Percentiles rank a stretch among this genome's conserved stretches.
phyloP scores from a whole-genome alignment of 92 coral and sea anemone species.

The Epizoanthus rinbou region DNA sequence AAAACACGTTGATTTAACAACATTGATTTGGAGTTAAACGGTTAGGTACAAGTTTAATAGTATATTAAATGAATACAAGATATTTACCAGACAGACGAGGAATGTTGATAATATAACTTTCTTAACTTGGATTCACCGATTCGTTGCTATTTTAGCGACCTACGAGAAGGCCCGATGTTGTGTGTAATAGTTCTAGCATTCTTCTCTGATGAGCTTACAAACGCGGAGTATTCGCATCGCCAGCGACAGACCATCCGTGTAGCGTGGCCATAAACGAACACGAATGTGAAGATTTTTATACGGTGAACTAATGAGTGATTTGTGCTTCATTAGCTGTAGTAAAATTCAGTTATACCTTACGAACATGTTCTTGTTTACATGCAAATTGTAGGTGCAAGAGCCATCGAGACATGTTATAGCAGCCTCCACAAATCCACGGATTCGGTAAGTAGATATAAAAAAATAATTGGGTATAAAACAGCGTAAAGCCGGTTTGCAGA shows the following conservation, averaged over 20 bases:
- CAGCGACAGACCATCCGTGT: slow-evolving; percentile 33
- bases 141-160: no score
- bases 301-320: slow-evolving; percentile 30
- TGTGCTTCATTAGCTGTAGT: not conserved
- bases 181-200: not conserved
- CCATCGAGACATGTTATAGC: not conserved
- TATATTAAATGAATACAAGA: no score
- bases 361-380: not conserved
- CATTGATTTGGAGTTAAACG: no score
- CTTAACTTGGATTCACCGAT: no score
- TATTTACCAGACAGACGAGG: no score
- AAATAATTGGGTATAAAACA: not conserved
- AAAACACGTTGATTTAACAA: no score
- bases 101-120: no score
- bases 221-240: not conserved
- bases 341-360: not conserved
- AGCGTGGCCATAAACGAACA: slow-evolving; percentile 1
- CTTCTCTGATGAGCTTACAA: slow-evolving; percentile 1
- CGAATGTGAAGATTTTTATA: slow-evolving; percentile 27
- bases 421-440: not conserved
- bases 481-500: not conserved
- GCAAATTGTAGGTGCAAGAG: not conserved
- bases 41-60: no score
- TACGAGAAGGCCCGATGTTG: no score
- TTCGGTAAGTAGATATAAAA: not conserved